Base-by-base conservation (phyloP, 2,797 vertebrate species). In the Lophotriccus pileatus region DNA sequence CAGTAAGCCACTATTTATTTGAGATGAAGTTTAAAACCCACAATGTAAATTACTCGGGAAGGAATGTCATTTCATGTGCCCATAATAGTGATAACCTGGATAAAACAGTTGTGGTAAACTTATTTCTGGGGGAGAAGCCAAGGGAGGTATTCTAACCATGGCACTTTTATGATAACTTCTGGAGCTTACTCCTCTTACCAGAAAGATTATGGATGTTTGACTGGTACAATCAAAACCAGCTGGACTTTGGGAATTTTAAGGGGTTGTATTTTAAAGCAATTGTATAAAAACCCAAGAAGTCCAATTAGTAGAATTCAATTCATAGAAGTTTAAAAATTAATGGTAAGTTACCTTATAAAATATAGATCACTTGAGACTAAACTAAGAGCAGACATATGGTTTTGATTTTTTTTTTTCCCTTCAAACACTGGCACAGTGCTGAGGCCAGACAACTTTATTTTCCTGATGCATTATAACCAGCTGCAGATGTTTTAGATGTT, bases 401-500 rank as follows among this genome's bases (percentile, higher is more conserved):
- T 96, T 91, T 79, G 34, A 82, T 94, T 56, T 39, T 59, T 73
- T 84, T 76, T 82, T 78, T 67, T 7, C 0, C 52, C 53, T 89
- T 94, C 73, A 74, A 93, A 90, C 66, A 41, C 36, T 22, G 55
- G 75, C 76, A 70, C 0, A 1, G 41, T 75, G 12, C 93, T 78
- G 59, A 79, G 79, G 74, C 67, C 58, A 92, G 73, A 78, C 63
- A 92, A 64, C 67, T 94, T 93, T 89, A 93, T 94, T 95, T 90
- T 95, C 92, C 77, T 78, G 79, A 81, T 96, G 62, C 84, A 84
- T 95, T 89, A 43, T 85, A 95, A 92, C 78, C 93, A 94, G 41
- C 80, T 89, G 43, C 96, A 95, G 75, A 93, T 96, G 95, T 97
- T 96, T 96, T 79, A 90, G 85, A 76, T n/a, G 81, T 95, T 96